Percentiles rank a stretch among this genome's conserved stretches.
Evolutionary conservation across 2,888 invertebrate species (phyloP).

Genomic region (Prenolepis imparis): DNA sequence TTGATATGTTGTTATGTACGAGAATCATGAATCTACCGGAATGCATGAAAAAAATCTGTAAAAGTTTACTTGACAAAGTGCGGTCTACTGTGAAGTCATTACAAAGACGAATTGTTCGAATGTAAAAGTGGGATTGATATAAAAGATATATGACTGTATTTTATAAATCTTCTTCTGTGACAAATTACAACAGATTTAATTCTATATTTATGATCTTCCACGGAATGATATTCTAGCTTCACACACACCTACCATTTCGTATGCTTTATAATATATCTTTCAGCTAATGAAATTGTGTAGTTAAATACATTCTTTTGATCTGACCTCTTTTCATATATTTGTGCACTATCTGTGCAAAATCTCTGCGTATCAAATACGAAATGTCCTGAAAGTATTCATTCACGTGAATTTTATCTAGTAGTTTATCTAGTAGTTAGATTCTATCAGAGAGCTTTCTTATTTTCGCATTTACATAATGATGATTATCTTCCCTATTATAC

Average conservation of each 20-base stretch:
- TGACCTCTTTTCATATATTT: conserved; percentile 28
- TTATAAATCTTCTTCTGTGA: background rate
- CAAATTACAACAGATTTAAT: no score
- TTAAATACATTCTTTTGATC: conserved; percentile 13
- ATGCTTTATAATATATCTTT: background rate
- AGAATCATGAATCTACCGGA: conserved; percentile 8
- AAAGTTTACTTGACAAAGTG: background rate
- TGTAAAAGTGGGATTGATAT: background rate
- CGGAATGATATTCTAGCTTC: no score
- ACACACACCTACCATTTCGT: background rate
- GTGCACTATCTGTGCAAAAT: conserved; percentile 35
- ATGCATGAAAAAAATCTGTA: background rate
- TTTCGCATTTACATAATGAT: conserved; percentile 36
- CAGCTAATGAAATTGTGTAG: conserved; percentile 18
- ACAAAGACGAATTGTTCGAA: background rate
- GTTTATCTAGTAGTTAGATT: no score
- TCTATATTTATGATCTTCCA: no score
- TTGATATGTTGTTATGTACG: background rate
- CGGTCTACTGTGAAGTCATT: background rate
- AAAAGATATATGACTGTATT: background rate
- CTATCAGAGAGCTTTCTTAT: conserved; percentile 36
- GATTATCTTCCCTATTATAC: conserved; percentile 30
- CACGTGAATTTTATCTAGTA: conserved; percentile 36
- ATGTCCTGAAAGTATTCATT: conserved; percentile 18
- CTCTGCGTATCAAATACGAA: conserved; percentile 23